A percentile compares a stretch with the other conserved stretches of the same genome.
phyloP scores from a whole-genome alignment of 2,797 vertebrate genomes.

The Hozukius guyotensis region DNA sequence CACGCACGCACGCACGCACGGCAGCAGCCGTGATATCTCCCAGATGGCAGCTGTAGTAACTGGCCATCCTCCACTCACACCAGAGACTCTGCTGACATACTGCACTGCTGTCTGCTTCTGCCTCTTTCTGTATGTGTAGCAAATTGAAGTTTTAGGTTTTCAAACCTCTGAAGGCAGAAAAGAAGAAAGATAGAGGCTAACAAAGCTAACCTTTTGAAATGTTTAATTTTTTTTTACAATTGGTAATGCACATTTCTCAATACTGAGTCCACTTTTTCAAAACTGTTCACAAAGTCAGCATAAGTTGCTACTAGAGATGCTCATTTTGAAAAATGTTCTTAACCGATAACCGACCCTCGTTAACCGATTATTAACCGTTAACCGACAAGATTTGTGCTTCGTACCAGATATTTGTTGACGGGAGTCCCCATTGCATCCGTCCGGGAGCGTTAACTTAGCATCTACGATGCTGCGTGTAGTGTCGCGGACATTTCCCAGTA shows the following conservation, averaged over 20 bases:
- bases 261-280: neutral
- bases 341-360: no score
- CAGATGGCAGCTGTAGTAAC: constrained; percentile 35
- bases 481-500: no score
- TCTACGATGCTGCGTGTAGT: no score
- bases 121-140: neutral
- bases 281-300: neutral
- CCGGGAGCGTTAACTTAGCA: no score
- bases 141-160: neutral
- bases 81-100: constrained; percentile 15
- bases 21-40: constrained; percentile 3
- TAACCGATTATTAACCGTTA: no score
- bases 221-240: no score
- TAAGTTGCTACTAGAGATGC: no score
- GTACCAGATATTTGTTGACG: no score
- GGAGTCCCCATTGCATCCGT: no score
- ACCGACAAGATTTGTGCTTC: no score
- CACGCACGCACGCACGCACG: neutral
- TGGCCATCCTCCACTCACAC: constrained; percentile 3
- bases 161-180: neutral
- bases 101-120: neutral
- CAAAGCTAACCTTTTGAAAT: neutral
- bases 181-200: neutral
- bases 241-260: neutral
- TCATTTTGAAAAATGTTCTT: no score